Percentiles rank a stretch among this genome's conserved stretches.
Evolutionary conservation across 1,140 invertebrate species (phyloP).

Genomic region (Drosophila serrata): DNA sequence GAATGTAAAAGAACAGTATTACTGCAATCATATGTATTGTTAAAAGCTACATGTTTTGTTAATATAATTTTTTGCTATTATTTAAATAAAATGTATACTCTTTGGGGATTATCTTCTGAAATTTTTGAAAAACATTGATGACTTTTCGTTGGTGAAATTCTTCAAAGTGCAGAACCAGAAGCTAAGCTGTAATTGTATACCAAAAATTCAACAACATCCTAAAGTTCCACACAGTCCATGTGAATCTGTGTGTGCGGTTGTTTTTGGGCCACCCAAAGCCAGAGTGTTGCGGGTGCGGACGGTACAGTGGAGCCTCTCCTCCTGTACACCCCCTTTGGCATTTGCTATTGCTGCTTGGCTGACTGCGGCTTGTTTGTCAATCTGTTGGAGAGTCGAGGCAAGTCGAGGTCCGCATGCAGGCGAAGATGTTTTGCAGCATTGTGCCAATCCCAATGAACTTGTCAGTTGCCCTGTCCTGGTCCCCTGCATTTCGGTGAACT

Average conservation of each 20-base stretch:
- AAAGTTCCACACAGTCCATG: slow-evolving; percentile 19
- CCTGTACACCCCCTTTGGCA: slow-evolving; percentile 2
- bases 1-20: no score
- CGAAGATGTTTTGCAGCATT: slow-evolving; percentile 57
- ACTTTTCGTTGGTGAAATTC: background rate
- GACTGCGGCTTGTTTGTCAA: slow-evolving; percentile 81
- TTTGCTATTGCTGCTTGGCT: slow-evolving; percentile 76
- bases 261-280: slow-evolving; percentile 4
- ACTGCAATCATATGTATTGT: no score
- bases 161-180: slow-evolving; percentile 7
- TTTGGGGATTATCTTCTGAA: background rate
- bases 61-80: no score
- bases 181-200: slow-evolving; percentile 9
- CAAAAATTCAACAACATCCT: slow-evolving; percentile 17
- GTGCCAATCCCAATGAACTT: slow-evolving; percentile 70
- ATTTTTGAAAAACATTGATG: background rate
- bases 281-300: slow-evolving; percentile 26
- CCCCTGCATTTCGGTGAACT: slow-evolving; percentile 31
- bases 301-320: slow-evolving; percentile 48
- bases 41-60: no score
- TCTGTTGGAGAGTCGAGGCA: slow-evolving; percentile 60
- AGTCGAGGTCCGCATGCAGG: slow-evolving; percentile 37
- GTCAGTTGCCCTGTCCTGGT: slow-evolving; percentile 28
- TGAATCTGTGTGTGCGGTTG: background rate
- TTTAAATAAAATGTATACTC: background rate